Evolutionary conservation across 1,140 invertebrate species (phyloP), one percentile per base, ranked within the genome.

Genomic region (Hyles vespertilio): DNA sequence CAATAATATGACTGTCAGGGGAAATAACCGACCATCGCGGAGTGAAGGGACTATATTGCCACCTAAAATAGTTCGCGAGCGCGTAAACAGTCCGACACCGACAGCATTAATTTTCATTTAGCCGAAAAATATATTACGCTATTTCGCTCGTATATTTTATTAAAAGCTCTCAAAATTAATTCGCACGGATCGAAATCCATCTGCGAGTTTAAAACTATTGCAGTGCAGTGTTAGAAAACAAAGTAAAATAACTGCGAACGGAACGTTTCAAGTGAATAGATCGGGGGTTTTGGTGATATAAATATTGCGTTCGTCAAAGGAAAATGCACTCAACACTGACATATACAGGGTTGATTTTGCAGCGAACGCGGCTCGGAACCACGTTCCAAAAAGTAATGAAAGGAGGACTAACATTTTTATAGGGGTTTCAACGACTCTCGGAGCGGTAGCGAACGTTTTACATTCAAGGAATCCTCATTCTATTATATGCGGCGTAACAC

Each of bases 391-490:
- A 84, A 79, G 80, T 85, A 84, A 85, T 87, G 84, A 85, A 85
- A 87, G 72, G 79, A 73, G 77, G 84, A 77, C 79, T 85, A 84
- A 87, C 82, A 87, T 85, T 87, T 87, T 87, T 87, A 87, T 87
- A 81, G 84, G 79, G 84, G 82, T 84, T 81, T 79, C 77, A 85
- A 85, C 84, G 82, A 81, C 77, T 80, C 79, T 77, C 72, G 64
- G 78, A 77, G 76, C 77, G 76, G 74, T 65, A 71, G 70, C 54
- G 54, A 48, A 48, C 74, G 81, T 79, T 87, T 87, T 87, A 85
- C 84, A 87, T 87, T 85, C 82, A 87, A 84, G 79, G 82, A 87
- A 85, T 84, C 74, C 81, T 74, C 78, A 81, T 87, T 84, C 76
- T 79, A 83, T 81, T 85, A 85, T 83, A 77, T 79, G 80, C 73